phyloP scores from a whole-genome alignment of 2,888 invertebrate species.

The Gnatocerus cornutus region DNA sequence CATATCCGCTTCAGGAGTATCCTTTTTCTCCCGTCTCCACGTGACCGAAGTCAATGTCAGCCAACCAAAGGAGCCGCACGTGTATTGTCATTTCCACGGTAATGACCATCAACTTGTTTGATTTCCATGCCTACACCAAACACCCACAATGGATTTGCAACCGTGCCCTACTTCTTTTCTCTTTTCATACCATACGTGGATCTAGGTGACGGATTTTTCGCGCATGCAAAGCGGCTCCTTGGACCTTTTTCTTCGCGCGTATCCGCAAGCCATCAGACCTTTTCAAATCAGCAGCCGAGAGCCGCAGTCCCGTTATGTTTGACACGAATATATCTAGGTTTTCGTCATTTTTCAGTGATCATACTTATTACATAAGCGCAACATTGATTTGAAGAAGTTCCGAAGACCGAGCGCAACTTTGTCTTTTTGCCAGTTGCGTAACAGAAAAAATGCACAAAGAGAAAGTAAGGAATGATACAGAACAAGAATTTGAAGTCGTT shows the following conservation, averaged over 20 bases:
- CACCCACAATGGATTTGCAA: constrained; percentile 24
- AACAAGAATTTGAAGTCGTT: constrained; percentile 14
- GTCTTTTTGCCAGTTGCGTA: constrained; percentile 22
- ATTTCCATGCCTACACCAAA: constrained; percentile 10
- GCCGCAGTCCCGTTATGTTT: constrained; percentile 34
- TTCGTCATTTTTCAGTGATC: neutral
- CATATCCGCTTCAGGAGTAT: neutral
- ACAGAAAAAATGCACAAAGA: constrained; percentile 25
- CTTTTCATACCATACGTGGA: constrained; percentile 19
- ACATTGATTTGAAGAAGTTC: constrained; percentile 24
- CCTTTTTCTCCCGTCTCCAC: neutral
- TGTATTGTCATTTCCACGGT: constrained; percentile 23
- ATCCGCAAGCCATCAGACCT: constrained; percentile 29
- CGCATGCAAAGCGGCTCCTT: constrained; percentile 15
- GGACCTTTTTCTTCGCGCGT: neutral
- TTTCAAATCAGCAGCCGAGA: constrained; percentile 24
- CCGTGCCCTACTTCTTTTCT: constrained; percentile 29
- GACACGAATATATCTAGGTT: constrained; percentile 34
- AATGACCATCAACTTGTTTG: constrained; percentile 18
- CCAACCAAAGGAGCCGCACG: constrained; percentile 7
- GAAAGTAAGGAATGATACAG: constrained; percentile 14
- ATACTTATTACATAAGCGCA: constrained; percentile 21
- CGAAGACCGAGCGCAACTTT: constrained; percentile 10
- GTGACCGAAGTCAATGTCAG: constrained; percentile 32
- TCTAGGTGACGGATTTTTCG: constrained; percentile 27